Evolutionary conservation across 2,888 invertebrate genomes (phyloP).

Genomic region (Dioctria linearis): DNA sequence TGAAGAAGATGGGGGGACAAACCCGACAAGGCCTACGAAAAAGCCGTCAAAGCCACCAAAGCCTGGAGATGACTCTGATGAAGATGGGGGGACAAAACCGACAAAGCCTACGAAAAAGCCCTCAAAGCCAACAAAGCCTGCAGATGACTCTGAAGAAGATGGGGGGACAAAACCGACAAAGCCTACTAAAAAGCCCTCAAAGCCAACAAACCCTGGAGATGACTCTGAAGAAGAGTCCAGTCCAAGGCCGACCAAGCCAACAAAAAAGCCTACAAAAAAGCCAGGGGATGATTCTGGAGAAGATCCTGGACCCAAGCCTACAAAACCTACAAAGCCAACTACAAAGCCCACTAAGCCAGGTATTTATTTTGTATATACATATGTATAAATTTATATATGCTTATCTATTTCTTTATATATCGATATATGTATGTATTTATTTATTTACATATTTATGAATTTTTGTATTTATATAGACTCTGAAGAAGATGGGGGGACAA

Average conservation of each 20-base stretch:
- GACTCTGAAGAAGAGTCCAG: neutral
- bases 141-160: too few species aligned
- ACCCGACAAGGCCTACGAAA: neutral
- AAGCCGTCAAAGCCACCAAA: neutral
- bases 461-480: too few species aligned
- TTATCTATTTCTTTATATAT: too few species aligned
- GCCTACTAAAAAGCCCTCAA: slow-evolving; percentile 1
- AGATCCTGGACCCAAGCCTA: neutral
- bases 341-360: neutral
- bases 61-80: slow-evolving; percentile 1
- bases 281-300: neutral
- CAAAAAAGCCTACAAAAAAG: neutral
- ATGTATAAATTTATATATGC: too few species aligned
- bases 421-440: too few species aligned
- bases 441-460: too few species aligned
- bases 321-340: neutral
- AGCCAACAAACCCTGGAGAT: slow-evolving; percentile 26
- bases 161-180: neutral
- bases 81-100: neutral
- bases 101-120: neutral
- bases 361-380: neutral
- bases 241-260: neutral
- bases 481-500: too few species aligned
- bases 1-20: neutral
- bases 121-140: neutral